phyloP scores from a whole-genome alignment of 2,113 vertebrate genomes.

The Xenopus borealis region DNA sequence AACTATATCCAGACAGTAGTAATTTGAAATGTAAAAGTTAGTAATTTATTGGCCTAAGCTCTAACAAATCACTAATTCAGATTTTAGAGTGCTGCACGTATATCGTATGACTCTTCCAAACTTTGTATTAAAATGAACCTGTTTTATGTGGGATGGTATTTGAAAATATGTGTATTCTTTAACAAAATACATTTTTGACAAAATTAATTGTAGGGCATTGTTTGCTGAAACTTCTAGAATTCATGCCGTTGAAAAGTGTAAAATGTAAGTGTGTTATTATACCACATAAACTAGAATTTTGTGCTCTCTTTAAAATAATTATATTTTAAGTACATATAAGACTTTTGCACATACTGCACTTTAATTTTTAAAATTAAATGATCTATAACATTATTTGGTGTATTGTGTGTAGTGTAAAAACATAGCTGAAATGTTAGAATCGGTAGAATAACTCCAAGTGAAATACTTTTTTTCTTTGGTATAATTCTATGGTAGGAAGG shows the following conservation, averaged over 20 bases:
- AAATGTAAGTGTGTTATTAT: slow-evolving; percentile 8
- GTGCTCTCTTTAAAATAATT: slow-evolving; percentile 26
- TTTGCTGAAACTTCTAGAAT: too few relatives aligned
- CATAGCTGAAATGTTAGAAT: slow-evolving; percentile 79
- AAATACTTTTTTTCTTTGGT: slow-evolving; percentile 73
- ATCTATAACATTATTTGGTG: slow-evolving; percentile 72
- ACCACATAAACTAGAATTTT: slow-evolving; percentile 20
- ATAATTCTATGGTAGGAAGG: slow-evolving; percentile 67
- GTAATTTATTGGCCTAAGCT: too few relatives aligned
- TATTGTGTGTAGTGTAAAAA: slow-evolving; percentile 67
- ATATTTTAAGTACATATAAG: slow-evolving; percentile 56
- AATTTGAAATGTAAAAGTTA: too few relatives aligned
- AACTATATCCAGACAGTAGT: too few relatives aligned
- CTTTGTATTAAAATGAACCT: too few relatives aligned
- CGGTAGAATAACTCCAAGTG: slow-evolving; percentile 63
- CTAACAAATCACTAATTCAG: too few relatives aligned
- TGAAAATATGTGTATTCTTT: too few relatives aligned
- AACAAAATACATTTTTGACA: too few relatives aligned
- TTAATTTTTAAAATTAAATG: slow-evolving; percentile 58
- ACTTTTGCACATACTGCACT: slow-evolving; percentile 62
- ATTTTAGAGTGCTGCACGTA: too few relatives aligned
- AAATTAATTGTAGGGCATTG: too few relatives aligned
- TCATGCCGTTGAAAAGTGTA: not conserved
- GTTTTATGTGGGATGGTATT: too few relatives aligned
- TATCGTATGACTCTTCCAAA: too few relatives aligned